These are phyloP conservation scores for Denticeps clupeoides DNA, from an alignment of 2,797 vertebrate species.

Conservation along the genomic window DNA sequence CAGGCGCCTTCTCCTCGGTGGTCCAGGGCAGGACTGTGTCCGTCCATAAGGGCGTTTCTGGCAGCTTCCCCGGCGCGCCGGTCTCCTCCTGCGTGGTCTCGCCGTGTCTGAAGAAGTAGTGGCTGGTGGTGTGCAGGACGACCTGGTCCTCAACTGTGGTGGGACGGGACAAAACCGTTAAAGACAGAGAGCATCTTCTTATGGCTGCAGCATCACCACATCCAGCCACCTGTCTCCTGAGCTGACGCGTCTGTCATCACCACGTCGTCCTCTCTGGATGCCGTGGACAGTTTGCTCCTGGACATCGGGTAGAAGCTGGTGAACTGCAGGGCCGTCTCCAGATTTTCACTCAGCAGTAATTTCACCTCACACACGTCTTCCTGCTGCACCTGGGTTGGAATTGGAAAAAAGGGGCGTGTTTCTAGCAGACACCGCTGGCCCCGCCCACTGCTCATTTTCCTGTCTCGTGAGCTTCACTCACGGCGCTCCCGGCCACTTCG, in stretches of 20 bases:
- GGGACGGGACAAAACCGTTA: conserved; percentile 1
- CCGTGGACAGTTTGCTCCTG: conserved; percentile 76
- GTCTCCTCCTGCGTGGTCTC: conserved; percentile 84
- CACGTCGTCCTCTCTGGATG: conserved; percentile 70
- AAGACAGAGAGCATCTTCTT: no score
- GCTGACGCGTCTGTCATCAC: conserved; percentile 69
- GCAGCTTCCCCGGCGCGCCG: conserved; percentile 80
- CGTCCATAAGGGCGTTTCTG: conserved; percentile 82
- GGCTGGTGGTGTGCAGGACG: conserved; percentile 80
- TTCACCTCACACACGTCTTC: conserved; percentile 80
- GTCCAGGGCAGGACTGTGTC: conserved; percentile 58
- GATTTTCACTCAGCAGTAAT: conserved; percentile 73
- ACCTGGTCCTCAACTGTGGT: conserved; percentile 55
- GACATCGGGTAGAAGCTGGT: conserved; percentile 71
- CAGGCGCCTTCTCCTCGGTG: conserved; percentile 51
- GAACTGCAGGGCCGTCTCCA: conserved; percentile 68
- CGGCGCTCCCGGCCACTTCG: conserved; percentile 76
- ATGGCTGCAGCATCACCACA: not conserved
- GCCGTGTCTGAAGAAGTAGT: conserved; percentile 68
- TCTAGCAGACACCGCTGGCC: not conserved
- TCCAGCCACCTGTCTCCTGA: conserved; percentile 62
- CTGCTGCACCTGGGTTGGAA: conserved; percentile 75
- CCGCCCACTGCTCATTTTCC: no score
- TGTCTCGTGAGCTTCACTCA: no score
- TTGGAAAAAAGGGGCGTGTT: not conserved